Base-by-base conservation (phyloP, 2,888 invertebrate genomes). In the Phasia obesa region DNA sequence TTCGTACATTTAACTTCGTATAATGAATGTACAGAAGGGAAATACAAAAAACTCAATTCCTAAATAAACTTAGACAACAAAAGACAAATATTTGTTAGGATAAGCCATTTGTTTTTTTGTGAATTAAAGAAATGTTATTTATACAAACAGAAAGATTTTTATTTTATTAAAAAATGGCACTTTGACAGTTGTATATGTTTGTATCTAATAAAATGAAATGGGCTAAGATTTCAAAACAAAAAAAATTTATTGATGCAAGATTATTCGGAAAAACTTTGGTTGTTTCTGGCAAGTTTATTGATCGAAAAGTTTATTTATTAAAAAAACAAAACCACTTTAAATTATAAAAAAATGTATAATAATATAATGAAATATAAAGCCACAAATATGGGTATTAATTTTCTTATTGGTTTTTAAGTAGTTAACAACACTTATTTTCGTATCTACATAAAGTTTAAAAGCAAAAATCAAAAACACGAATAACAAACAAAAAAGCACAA, bases 41-140 rank as follows among this genome's bases (percentile, higher is more conserved):
- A 44, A 42, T 59, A 57, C 44, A 60, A n/a, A n/a, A n/a, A n/a
- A n/a, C n/a, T n/a, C n/a, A n/a, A 76, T 53, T 77, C 60, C 47
- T 31, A 23, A 69, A 69, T 35, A 77, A 62, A 53, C 60, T 62
- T 60, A 77, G 67, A 62, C 25, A 76, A 51, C 53, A 76, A 60
- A 69, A 59, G 31, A 69, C 65, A 76, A 67, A 67, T 67, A 67
- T 67, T 77, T 69, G 67, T 19, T 23, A 27, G 51, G 42, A 44
- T 44, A 62, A 53, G 51, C 60, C 15, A 44, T 60, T 76, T 65
- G 21, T 42, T 67, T 47, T 9, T n/a, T 38, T 21, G 15, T 17
- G 13, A 64, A 35, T 44, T 53, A 21, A 21, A 17, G 2, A 2
- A 27, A 55, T 42, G 1, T n/a, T 7, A 27, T 27, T 55, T 27